These are phyloP conservation scores for Ricordea florida DNA, from an alignment of 92 coral and sea anemone genomes.

Conservation along the genomic window DNA sequence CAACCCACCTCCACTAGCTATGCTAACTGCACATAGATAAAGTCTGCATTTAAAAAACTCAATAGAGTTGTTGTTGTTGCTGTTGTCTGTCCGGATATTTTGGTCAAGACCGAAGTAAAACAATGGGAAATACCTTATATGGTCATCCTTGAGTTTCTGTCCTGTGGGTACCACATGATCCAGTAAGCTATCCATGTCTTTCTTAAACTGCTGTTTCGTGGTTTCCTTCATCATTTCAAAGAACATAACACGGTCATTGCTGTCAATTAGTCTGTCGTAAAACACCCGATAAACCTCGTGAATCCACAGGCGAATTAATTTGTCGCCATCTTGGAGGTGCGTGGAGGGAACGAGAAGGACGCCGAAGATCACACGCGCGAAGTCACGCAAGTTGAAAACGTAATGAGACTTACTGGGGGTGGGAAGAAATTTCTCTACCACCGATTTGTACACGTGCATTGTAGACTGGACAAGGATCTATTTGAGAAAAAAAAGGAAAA, in stretches of 20 bases:
- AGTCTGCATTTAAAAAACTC: not conserved
- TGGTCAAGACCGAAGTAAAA: not conserved
- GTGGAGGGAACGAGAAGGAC: conserved; percentile 95
- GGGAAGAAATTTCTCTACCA: conserved; percentile 95
- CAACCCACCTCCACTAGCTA: too few relatives aligned
- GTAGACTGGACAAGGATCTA: conserved; percentile 94
- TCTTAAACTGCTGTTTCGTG: conserved; percentile 83
- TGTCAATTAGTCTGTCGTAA: conserved; percentile 93
- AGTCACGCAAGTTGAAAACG: conserved; percentile 99
- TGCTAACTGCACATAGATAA: not conserved
- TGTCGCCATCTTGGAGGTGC: conserved; percentile 94
- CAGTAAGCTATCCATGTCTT: conserved; percentile 88
- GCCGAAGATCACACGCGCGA: conserved; percentile 97
- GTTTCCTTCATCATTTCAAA: conserved; percentile 95
- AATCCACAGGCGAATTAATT: conserved; percentile 93
- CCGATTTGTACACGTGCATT: conserved; percentile 93
- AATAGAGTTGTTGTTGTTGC: not conserved
- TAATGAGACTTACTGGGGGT: conserved; percentile 98
- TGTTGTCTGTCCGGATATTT: too few relatives aligned
- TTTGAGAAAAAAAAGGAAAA: not conserved
- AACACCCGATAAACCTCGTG: conserved; percentile 99
- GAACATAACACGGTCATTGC: conserved; percentile 89
- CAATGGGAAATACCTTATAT: conserved; percentile 64
- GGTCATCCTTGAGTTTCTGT: conserved; percentile 91
- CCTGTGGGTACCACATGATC: conserved; percentile 90